Conservation (phyloP, 1,140 invertebrate genomes). For the Metopolophium dirhodum region DNA sequence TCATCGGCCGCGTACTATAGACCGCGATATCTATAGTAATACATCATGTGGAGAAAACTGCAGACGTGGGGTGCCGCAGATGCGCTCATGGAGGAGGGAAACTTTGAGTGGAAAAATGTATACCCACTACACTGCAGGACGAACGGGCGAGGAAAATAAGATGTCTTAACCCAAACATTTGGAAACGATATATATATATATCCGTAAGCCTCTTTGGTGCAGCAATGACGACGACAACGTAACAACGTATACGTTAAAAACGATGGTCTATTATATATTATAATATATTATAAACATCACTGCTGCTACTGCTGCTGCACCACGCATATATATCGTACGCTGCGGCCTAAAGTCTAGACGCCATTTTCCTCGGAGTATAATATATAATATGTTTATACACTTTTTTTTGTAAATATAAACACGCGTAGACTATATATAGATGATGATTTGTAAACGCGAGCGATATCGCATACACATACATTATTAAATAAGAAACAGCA, state of each 20-base stretch:
- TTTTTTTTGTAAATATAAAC: not conserved
- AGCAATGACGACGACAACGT: not conserved
- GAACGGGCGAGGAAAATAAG: not conserved
- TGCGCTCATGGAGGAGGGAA: not conserved
- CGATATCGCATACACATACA: too few species aligned
- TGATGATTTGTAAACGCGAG: not conserved
- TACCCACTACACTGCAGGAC: not conserved
- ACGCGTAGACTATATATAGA: not conserved
- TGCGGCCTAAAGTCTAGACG: not conserved
- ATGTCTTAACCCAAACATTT: slow-evolving; percentile 7
- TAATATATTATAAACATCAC: not conserved
- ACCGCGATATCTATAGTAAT: not conserved
- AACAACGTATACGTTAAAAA: not conserved
- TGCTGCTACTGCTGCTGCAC: not conserved
- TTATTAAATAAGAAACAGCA: not conserved
- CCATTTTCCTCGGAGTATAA: not conserved
- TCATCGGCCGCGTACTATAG: not conserved
- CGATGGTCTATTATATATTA: not conserved
- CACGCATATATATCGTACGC: not conserved
- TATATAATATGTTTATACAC: too few species aligned
- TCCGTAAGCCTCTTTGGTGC: not conserved
- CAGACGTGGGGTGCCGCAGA: not conserved
- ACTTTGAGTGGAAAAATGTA: not conserved
- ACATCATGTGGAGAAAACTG: not conserved
- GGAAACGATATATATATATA: slow-evolving; percentile 6